phyloP scores from a whole-genome alignment of 2,888 invertebrate genomes.

The Bombyx huttoni region DNA sequence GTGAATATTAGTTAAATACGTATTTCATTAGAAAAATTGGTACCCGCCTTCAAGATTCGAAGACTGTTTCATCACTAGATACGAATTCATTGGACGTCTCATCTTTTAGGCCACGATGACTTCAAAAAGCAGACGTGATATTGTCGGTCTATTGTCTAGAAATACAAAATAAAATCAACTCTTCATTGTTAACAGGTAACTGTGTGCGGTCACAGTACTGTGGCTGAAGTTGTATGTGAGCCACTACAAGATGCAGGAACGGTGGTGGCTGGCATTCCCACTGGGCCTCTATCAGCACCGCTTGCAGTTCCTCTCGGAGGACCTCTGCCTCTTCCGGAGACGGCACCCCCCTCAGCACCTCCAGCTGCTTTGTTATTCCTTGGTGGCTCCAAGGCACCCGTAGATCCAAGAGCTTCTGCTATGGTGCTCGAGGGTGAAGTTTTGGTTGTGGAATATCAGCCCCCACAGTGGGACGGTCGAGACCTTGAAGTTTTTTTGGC shows the following conservation, averaged over 20 bases:
- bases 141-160: neutral
- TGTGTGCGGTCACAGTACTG: conserved; percentile 50
- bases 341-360: conserved; percentile 28
- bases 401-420: conserved; percentile 73
- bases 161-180: neutral
- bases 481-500: conserved; percentile 60
- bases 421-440: conserved; percentile 74
- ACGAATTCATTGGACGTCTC: too few relatives aligned
- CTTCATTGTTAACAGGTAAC: conserved; percentile 41
- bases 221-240: conserved; percentile 59
- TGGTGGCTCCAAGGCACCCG: conserved; percentile 75
- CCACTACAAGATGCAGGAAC: conserved; percentile 56
- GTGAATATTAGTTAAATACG: too few relatives aligned
- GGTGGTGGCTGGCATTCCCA: conserved; percentile 46
- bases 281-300: conserved; percentile 47
- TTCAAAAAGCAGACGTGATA: too few relatives aligned
- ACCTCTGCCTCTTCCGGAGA: conserved; percentile 36
- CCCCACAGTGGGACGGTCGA: conserved; percentile 67
- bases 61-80: too few relatives aligned
- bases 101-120: too few relatives aligned
- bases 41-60: too few relatives aligned
- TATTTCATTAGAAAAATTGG: too few relatives aligned
- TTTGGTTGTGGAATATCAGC: conserved; percentile 73
- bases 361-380: conserved; percentile 67
- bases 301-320: conserved; percentile 37